phyloP scores from a whole-genome alignment of 2,797 vertebrate genomes.

The Sebastes iracundus region DNA sequence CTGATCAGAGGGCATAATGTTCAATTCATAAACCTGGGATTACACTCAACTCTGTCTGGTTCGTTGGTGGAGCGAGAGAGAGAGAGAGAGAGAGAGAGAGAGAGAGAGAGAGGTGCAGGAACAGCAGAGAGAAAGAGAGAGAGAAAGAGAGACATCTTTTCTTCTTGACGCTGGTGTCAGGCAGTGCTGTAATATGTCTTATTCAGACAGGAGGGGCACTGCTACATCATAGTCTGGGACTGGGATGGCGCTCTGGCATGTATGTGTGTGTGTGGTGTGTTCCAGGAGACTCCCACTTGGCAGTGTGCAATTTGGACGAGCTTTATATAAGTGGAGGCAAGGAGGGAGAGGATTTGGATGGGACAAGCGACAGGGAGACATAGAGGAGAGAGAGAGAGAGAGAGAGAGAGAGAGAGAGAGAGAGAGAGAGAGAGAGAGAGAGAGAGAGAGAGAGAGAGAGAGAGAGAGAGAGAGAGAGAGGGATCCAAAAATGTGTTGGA shows the following conservation, averaged over 20 bases:
- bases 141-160: slow-evolving; percentile 23
- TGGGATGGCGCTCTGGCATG: slow-evolving; percentile 38
- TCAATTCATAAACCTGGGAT: slow-evolving; percentile 32
- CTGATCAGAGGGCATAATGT: slow-evolving; percentile 35
- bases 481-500: slow-evolving; percentile 77
- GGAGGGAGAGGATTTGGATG: slow-evolving; percentile 34
- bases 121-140: background rate
- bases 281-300: slow-evolving; percentile 75
- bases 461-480: background rate
- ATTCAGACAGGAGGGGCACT: slow-evolving; percentile 58
- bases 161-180: slow-evolving; percentile 38
- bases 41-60: slow-evolving; percentile 12
- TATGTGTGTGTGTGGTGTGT: slow-evolving; percentile 39
- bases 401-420: too few relatives aligned
- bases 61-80: background rate
- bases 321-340: slow-evolving; percentile 42
- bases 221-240: slow-evolving; percentile 61
- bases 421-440: background rate
- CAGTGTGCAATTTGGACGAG: slow-evolving; percentile 63
- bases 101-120: background rate
- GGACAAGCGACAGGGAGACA: slow-evolving; percentile 39
- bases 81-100: background rate
- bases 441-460: too few relatives aligned
- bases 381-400: background rate
- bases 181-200: slow-evolving; percentile 53